Evolutionary conservation across 1,140 invertebrate species (phyloP), one percentile per base, ranked within the genome.

Genomic region (Atta texana): DNA sequence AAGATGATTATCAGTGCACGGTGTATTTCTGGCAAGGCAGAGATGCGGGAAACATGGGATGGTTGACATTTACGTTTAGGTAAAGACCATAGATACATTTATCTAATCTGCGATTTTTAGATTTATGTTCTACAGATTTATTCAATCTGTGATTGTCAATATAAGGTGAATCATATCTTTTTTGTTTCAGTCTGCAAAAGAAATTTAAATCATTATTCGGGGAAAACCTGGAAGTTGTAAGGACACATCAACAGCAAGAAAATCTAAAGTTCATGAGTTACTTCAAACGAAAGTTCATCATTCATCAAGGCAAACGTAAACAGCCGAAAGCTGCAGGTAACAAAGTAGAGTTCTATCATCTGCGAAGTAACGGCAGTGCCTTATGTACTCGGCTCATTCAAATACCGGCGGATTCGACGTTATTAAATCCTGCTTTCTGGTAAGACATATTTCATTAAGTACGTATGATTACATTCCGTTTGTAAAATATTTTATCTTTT

Each of bases 1-100:
- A 98, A 92, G 98, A 99, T 91, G 98, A 99, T 93, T 98, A 98
- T 90, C 98, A 99, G 92, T 99, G 98, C 95, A 98, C 99, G 53
- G 99, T 99, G 10, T 99, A 99, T 94, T 99, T 99, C 95, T 99
- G 99, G 99, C 99, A 99, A 96, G 99, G 99, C 0, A 95, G 99
- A 87, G 97, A 99, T 93, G 99, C 99, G 3, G 97, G 98, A 64
- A 99, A 99, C 95, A 99, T 99, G 99, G 99, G 99, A 28, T 99
- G 99, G 99, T 96, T 99, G 0, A 99, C 98, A 10, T 99, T 99
- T 95, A 99, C 99, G 0, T 99, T 99, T 95, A 97, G 97, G 95
- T 97, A 94, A 82, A 76, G 69, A 55, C 28, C 14, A 14, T 34
- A 44, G 34, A 28, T 59, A 71, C 76, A 64, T 64, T 53, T 55